Base-by-base conservation (phyloP, 1,140 invertebrate genomes). In the Bombus terrestris region DNA sequence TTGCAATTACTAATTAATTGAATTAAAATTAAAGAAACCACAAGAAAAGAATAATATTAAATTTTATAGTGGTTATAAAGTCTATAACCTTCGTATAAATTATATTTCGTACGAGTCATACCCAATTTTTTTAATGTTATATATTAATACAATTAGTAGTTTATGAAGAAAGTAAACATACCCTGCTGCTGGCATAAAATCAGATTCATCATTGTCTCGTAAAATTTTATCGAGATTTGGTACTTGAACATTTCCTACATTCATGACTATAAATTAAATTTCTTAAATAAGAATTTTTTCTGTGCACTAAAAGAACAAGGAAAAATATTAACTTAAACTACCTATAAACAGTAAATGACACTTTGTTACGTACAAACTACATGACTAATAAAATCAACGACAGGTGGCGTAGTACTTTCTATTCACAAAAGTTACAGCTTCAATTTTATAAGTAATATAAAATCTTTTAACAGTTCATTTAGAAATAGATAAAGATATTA, bases 171-270 rank as follows among this genome's bases (percentile, higher is more conserved):
- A 28, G 83, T 39, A 53, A 86, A 87, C 89, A 77, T 88, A 94
- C 93, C 93, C 90, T 74, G 87, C 90, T 13, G 91, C 79, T 28
- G 93, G 89, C 78, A 88, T 41, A 86, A 94, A 93, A 77, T 93
- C 93, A 15, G 86, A 62, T 62, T 94, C 93, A 35, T 93, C 93
- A 5, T 93, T 93, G 43, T 93, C 92, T 47, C 91, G 90, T 57
- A 94, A 92, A 64, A 94, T 89, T 84, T 93, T 94, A 64, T 93
- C 91, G 1, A 93, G 77, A 89, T 92, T 92, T 43, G 91, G 90
- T 35, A 93, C 68, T 43, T 92, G 47, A 22, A 53, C 90, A 83
- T 86, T 92, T 41, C 85, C 86, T 57, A 89, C 64, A 83, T 81
- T 92, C 93, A 93, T 93, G 37, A 32, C 57, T 62, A 35, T 37